Evolutionary conservation across 1,140 invertebrate species (phyloP).

Genomic region (Pseudomyrmex cubaensis): DNA sequence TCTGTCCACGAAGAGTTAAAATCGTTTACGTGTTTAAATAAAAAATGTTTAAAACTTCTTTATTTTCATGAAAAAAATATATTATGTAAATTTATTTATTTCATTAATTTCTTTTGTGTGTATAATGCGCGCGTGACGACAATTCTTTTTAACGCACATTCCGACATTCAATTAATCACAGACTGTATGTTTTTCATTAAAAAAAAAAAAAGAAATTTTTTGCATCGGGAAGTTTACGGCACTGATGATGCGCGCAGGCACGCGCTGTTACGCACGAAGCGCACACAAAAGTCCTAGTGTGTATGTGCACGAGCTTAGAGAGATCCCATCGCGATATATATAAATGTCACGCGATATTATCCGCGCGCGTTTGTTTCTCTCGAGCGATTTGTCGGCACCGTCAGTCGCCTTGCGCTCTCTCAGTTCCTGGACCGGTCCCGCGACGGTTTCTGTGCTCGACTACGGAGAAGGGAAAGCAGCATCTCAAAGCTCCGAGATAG

Average conservation of each 20-base stretch:
- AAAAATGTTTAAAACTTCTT: no score
- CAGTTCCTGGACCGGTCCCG: constrained; percentile 3
- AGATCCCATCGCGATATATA: constrained; percentile 71
- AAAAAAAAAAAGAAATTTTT: not conserved
- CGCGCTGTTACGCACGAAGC: constrained; percentile 27
- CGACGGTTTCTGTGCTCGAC: constrained; percentile 8
- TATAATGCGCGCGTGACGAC: not conserved
- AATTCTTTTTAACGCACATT: not conserved
- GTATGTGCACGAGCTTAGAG: constrained; percentile 73
- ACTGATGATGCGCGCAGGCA: not conserved
- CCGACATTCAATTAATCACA: not conserved
- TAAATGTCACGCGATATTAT: constrained; percentile 65
- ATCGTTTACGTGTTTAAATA: no score
- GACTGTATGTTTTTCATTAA: no score
- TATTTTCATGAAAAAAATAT: no score
- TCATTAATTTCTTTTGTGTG: no score
- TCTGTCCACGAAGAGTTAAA: no score
- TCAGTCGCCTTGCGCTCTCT: constrained; percentile 39
- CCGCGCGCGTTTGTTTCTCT: constrained; percentile 55
- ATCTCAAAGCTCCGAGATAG: not conserved
- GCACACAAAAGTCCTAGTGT: not conserved
- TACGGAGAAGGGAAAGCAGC: constrained; percentile 19
- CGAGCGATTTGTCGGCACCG: constrained; percentile 63
- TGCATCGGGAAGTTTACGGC: not conserved
- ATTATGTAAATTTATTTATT: no score